These are phyloP conservation scores for Incurvaria masculella DNA, from an alignment of 2,888 invertebrate genomes.

Conservation along the genomic window DNA sequence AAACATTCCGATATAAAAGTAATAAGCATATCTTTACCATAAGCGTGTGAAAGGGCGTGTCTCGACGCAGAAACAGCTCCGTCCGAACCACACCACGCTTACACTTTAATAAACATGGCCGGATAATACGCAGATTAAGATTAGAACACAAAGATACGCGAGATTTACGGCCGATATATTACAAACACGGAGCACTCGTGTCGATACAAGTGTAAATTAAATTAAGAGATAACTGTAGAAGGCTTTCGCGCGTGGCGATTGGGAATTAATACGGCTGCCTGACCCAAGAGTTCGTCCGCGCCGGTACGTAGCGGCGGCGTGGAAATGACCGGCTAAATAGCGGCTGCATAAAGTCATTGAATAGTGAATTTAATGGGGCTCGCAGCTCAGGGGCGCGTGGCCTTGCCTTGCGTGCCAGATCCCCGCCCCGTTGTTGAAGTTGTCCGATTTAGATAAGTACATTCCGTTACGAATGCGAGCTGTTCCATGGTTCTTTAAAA, in stretches of 20 bases:
- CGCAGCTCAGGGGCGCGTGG: too few relatives aligned
- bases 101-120: constrained; percentile 5
- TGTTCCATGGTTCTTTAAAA: too few relatives aligned
- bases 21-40: neutral
- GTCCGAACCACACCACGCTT: neutral
- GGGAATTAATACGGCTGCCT: constrained; percentile 25
- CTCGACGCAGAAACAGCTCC: neutral
- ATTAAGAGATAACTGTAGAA: constrained; percentile 42
- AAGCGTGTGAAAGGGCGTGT: too few relatives aligned
- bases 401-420: too few relatives aligned
- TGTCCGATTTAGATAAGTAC: too few relatives aligned
- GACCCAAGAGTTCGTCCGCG: neutral
- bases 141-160: constrained; percentile 29
- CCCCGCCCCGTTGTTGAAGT: too few relatives aligned
- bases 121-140: constrained; percentile 42
- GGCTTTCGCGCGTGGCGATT: constrained; percentile 25
- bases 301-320: neutral
- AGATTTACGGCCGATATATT: constrained; percentile 38
- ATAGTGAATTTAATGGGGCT: too few relatives aligned
- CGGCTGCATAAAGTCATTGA: too few relatives aligned
- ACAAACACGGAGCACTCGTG: constrained; percentile 19
- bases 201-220: constrained; percentile 39
- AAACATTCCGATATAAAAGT: too few relatives aligned
- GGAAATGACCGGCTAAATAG: too few relatives aligned
- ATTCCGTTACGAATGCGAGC: too few relatives aligned